Conservation (phyloP, 2,797 vertebrate genomes). For the Chaenodraco wilsoni region DNA sequence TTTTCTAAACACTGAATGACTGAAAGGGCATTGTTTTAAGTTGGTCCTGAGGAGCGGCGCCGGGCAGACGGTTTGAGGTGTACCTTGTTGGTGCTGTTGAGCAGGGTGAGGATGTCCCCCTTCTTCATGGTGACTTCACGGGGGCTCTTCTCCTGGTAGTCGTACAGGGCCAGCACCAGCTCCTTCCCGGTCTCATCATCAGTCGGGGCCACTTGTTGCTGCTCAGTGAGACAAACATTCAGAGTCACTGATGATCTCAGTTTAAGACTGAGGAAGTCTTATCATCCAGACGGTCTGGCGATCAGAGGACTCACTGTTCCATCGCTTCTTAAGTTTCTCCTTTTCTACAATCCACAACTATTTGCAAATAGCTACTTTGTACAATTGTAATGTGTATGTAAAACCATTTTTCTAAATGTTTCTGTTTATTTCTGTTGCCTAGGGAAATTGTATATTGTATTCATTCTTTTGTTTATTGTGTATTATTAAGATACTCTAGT, state of each 20-base stretch:
- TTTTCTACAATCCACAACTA: too few species aligned
- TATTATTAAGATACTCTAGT: too few species aligned
- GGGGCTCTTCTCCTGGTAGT: slow-evolving; percentile 99
- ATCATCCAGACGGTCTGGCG: neutral
- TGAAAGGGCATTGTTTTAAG: neutral
- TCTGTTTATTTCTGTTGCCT: too few species aligned
- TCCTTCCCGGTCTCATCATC: slow-evolving; percentile 99
- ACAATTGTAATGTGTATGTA: too few species aligned
- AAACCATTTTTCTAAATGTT: too few species aligned
- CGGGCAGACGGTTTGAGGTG: neutral
- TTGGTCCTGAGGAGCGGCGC: neutral
- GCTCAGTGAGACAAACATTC: slow-evolving; percentile 27
- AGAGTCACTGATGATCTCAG: neutral
- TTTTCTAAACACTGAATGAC: neutral
- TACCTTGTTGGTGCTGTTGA: slow-evolving; percentile 99
- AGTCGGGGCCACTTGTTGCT: slow-evolving; percentile 99
- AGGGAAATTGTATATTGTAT: too few species aligned
- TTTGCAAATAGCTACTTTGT: too few species aligned
- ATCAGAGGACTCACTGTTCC: neutral
- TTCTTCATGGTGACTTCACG: slow-evolving; percentile 99
- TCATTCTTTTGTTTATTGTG: too few species aligned
- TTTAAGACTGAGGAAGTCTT: neutral
- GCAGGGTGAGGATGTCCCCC: slow-evolving; percentile 95
- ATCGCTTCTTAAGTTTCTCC: too few species aligned
- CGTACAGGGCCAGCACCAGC: slow-evolving; percentile 95